These are phyloP conservation scores for Caenorhabditis angaria DNA, from an alignment of 2,888 invertebrate species.

Conservation along the genomic window DNA sequence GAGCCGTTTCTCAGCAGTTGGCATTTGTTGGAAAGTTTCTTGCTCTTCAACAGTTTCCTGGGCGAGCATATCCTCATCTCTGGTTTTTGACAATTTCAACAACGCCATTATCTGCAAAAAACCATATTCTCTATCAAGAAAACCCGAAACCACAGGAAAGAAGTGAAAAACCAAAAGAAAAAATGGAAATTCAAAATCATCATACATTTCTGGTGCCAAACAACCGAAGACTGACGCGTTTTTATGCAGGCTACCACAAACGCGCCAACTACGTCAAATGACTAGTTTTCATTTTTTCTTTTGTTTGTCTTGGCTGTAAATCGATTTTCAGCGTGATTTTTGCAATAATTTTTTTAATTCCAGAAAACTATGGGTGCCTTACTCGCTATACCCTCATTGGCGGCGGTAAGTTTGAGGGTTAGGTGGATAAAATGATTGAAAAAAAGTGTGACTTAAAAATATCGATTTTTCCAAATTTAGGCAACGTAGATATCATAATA, in stretches of 20 bases:
- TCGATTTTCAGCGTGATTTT: background rate
- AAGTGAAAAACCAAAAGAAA: background rate
- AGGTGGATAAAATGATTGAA: background rate
- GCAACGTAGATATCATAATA: background rate
- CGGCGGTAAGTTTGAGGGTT: constrained; percentile 29
- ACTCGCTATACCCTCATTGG: constrained; percentile 48
- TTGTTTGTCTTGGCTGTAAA: constrained; percentile 8
- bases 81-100: constrained; percentile 44
- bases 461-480: background rate
- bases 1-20: constrained; percentile 35
- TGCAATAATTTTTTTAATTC: background rate
- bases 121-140: no score
- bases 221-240: constrained; percentile 11
- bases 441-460: background rate
- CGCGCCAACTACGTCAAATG: constrained; percentile 22
- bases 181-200: constrained; percentile 28
- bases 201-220: constrained; percentile 12
- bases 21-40: constrained; percentile 19
- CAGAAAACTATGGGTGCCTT: constrained; percentile 17
- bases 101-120: no score
- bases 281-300: constrained; percentile 13
- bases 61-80: constrained; percentile 45
- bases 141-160: background rate
- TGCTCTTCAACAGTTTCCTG: constrained; percentile 22
- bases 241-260: constrained; percentile 9